Base-by-base conservation (phyloP, 1,140 invertebrate species). In the Zaprionus davidi region DNA sequence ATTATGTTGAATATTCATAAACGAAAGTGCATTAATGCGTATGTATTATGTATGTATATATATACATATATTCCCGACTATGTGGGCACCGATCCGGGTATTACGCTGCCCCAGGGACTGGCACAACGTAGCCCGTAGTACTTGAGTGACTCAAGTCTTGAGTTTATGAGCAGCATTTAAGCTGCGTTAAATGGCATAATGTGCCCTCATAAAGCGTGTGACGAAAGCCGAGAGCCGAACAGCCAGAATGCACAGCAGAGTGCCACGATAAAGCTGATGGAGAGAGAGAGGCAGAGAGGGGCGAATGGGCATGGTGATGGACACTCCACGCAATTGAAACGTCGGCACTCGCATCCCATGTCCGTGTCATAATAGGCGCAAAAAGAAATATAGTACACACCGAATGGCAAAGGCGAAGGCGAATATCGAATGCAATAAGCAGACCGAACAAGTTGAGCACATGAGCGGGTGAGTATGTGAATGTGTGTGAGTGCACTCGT, bases 151-250 rank as follows among this genome's bases (percentile, higher is more conserved):
- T 77, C 71, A 77, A 63, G 70, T 65, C 59, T 78, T 55, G 78
- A 41, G 80, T 73, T 87, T 83, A 88, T 87, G 84, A 76, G 84
- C 81, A 69, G 75, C 77, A 87, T 84, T 87, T 84, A 84, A 87
- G 84, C 84, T 81, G 81, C 81, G 84, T 88, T 87, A 87, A 87
- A 87, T 88, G 84, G 84, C 84, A 87, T 87, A 87, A 87, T 87
- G 81, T 84, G 83, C 83, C 83, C 83, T 81, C 84, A 88, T 87
- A 87, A 88, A 87, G 72, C 77, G 74, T 82, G 82, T 73, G 78
- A 75, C 76, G 78, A 79, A 55, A 68, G 67, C 57, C 56, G 31
- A 24, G 20, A 49, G 22, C 34, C 26, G 17, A 31, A 56, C 59
- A 17, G 28, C 13, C 20, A 66, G 12, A 34, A 34, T 34, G 31